Base-by-base conservation (phyloP, 1,140 invertebrate species). In the Rhynchophorus ferrugineus region DNA sequence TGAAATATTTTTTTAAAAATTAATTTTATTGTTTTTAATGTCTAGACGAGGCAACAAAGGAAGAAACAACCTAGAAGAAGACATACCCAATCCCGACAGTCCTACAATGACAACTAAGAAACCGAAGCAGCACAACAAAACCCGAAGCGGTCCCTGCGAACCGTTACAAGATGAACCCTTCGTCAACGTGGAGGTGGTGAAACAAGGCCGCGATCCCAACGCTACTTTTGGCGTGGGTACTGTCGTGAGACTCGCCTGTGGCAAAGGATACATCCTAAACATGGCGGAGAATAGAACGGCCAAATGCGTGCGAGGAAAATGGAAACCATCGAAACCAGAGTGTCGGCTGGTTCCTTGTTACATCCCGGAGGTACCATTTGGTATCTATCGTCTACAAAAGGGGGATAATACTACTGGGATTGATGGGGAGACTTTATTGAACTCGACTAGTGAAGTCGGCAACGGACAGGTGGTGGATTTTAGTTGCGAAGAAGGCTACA, bases 301-400 rank as follows among this genome's bases (percentile, higher is more conserved):
- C 0, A 82, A 83, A 60, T 91, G 88, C 66, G 79, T 84, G 1
- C 69, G 82, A 39, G 87, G 88, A 1, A 75, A 78, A 59, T 92
- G 89, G 89, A 87, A 84, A 63, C 88, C 88, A 1, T 78, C 77
- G 49, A 84, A 81, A 58, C 88, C 88, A 0, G 77, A 78, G 58
- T 91, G 89, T 64, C 71, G 79, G 61, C 81, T 86, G 56, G 81
- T 82, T 42, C 80, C 83, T 0, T 86, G 84, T 61, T 75, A 77
- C 54, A 73, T 84, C 16, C 82, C 83, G 7, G 64, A 75, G 3
- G 78, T 75, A 2, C 71, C 78, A 49, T 78, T 84, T 59, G 82
- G 82, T 1, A 74, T 79, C 38, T 84, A 79, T 68, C 79, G 71
- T 8, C 70, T 79, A 66, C 66, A 70, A 42, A 72, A 60, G 61